A percentile compares a stretch with the other conserved stretches of the same genome.
phyloP scores from a whole-genome alignment of 2,888 invertebrate species.

The Euzophera pinguis region DNA sequence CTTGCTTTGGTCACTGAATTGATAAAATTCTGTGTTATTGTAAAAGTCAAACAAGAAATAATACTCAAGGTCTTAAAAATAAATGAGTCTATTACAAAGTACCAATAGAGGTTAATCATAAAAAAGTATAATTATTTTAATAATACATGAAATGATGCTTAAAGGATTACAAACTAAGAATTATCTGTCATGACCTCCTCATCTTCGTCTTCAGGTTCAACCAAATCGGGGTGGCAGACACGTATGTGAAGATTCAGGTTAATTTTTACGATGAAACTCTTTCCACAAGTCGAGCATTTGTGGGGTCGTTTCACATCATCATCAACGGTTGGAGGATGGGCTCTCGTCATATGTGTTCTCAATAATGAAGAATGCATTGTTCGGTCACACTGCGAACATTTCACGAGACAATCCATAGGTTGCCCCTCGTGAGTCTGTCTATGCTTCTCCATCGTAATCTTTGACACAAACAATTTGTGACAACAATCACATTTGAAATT shows the following conservation, averaged over 20 bases:
- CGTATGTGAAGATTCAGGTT: constrained; percentile 70
- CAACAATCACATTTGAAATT: constrained; percentile 73
- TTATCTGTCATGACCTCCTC: constrained; percentile 74
- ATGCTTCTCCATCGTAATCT: constrained; percentile 74
- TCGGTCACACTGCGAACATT: constrained; percentile 67
- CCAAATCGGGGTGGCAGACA: constrained; percentile 70
- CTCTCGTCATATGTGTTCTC: constrained; percentile 59
- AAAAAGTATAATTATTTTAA: constrained; percentile 62
- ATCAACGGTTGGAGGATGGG: constrained; percentile 56
- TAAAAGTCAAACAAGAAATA: too few species aligned
- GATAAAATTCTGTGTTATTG: too few species aligned
- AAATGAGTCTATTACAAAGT: constrained; percentile 22
- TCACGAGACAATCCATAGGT: constrained; percentile 68
- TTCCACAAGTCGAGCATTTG: constrained; percentile 69
- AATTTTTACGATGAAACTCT: constrained; percentile 71
- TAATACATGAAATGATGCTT: constrained; percentile 40
- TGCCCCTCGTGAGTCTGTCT: constrained; percentile 67
- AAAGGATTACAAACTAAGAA: constrained; percentile 44
- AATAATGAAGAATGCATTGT: constrained; percentile 67
- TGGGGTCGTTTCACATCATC: constrained; percentile 71
- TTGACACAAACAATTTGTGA: constrained; percentile 68
- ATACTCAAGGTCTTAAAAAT: constrained; percentile 21
- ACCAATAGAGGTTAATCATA: constrained; percentile 45
- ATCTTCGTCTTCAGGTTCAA: constrained; percentile 69
- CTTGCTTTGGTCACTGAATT: too few species aligned